These are phyloP conservation scores for Amblyornis subalaris DNA, from an alignment of 2,113 vertebrate genomes.

Conservation along the genomic window DNA sequence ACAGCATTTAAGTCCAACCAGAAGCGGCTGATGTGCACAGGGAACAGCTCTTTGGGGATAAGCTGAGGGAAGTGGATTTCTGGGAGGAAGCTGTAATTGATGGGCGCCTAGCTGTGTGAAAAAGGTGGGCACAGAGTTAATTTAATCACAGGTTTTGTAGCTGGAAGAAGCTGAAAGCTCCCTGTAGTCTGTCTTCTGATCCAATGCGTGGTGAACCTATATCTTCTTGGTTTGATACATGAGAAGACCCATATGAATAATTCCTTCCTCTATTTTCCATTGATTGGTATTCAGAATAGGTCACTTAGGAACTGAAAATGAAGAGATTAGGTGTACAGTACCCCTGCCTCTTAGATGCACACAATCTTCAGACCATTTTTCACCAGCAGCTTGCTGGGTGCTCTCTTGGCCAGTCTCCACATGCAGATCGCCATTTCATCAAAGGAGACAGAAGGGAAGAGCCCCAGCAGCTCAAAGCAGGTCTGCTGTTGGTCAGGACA, in stretches of 20 bases:
- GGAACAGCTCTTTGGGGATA: background rate
- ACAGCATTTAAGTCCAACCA: background rate
- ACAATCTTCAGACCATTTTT: background rate
- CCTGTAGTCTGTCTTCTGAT: background rate
- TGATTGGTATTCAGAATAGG: background rate
- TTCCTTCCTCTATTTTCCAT: background rate
- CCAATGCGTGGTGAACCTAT: accelerated
- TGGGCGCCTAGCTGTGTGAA: background rate
- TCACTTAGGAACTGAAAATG: background rate
- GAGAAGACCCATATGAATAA: background rate
- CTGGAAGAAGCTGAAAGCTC: background rate
- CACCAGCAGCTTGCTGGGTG: background rate
- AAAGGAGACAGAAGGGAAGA: background rate
- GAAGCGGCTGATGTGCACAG: background rate
- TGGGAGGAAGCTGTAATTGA: background rate
- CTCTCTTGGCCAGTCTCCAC: background rate
- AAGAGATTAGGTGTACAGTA: background rate
- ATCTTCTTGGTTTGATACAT: background rate
- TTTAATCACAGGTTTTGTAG: background rate
- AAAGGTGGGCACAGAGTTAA: background rate
- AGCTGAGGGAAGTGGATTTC: background rate
- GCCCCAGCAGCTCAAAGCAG: background rate
- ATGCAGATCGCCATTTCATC: background rate
- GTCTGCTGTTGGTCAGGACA: background rate
- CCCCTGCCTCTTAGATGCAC: background rate